phyloP scores from a whole-genome alignment of 1,140 invertebrate genomes.

The Temnothorax longispinosus region DNA sequence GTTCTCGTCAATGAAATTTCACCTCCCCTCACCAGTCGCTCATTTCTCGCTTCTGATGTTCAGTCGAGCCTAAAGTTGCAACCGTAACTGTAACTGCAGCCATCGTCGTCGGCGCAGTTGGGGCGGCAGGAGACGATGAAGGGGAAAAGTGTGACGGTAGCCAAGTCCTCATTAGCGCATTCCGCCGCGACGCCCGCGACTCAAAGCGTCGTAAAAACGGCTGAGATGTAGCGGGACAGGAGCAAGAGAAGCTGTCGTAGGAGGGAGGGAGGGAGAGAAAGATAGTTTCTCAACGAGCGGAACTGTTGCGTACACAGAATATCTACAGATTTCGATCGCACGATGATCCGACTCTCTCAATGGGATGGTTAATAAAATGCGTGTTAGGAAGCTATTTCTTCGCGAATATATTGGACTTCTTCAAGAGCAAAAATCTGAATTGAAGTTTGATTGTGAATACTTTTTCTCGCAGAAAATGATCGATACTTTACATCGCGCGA shows the following conservation, averaged over 20 bases:
- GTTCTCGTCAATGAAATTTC: conserved; percentile 37
- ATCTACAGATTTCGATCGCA: not conserved
- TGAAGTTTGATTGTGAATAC: not conserved
- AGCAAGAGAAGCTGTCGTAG: conserved; percentile 16
- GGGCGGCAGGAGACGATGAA: conserved; percentile 65
- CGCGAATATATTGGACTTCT: not conserved
- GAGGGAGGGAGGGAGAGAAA: not conserved
- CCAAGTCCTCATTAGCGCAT: conserved; percentile 86
- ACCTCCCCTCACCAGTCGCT: not conserved
- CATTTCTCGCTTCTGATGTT: conserved; percentile 29
- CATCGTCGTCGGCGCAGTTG: conserved; percentile 50
- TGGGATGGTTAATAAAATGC: not conserved
- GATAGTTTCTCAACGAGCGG: not conserved
- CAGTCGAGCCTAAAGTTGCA: conserved; percentile 55
- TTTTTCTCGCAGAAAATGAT: not conserved
- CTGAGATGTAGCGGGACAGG: conserved; percentile 82
- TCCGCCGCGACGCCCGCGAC: conserved; percentile 85
- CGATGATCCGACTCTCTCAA: not conserved
- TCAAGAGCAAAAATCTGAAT: not conserved
- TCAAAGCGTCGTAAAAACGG: conserved; percentile 86
- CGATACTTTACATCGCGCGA: not conserved
- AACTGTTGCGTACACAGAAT: conserved; percentile 10
- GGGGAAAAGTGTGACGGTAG: conserved; percentile 83
- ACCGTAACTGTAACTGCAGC: conserved; percentile 40
- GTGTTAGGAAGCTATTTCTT: not conserved